Conservation (phyloP, 2,888 invertebrate genomes). For the Lasioglossum calceatum region DNA sequence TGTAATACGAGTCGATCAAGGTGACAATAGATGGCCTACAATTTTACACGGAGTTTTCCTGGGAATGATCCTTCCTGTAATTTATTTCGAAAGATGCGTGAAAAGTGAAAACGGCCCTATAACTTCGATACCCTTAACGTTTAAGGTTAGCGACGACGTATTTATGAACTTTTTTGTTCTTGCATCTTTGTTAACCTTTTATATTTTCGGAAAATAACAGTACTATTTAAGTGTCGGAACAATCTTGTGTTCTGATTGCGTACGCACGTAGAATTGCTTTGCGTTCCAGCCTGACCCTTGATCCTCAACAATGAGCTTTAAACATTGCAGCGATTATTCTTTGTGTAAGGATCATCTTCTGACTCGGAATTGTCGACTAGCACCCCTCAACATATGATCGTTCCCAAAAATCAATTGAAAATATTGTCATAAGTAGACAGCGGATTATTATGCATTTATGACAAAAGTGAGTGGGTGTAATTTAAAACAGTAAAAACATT, state of each 20-base stretch:
- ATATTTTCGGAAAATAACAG: not conserved
- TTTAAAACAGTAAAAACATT: no score
- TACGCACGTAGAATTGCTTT: not conserved
- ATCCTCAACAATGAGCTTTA: not conserved
- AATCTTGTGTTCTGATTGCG: not conserved
- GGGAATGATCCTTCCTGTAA: not conserved
- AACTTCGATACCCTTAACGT: not conserved
- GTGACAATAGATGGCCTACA: conserved; percentile 72
- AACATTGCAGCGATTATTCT: not conserved
- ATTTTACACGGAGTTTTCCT: conserved; percentile 55
- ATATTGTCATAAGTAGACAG: not conserved
- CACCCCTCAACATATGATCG: not conserved
- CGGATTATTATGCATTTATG: no score
- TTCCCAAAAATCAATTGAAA: not conserved
- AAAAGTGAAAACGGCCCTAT: not conserved
- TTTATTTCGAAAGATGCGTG: not conserved
- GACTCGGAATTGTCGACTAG: not conserved
- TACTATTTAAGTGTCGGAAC: not conserved
- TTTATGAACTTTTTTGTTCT: conserved; percentile 1
- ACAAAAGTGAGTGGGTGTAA: no score
- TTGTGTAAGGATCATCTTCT: not conserved
- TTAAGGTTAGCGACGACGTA: not conserved
- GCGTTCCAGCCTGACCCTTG: not conserved
- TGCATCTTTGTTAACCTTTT: not conserved
- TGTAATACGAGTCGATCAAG: conserved; percentile 68